These are phyloP conservation scores for Parnassius smintheus DNA, from an alignment of 2,888 invertebrate species.

Conservation along the genomic window DNA sequence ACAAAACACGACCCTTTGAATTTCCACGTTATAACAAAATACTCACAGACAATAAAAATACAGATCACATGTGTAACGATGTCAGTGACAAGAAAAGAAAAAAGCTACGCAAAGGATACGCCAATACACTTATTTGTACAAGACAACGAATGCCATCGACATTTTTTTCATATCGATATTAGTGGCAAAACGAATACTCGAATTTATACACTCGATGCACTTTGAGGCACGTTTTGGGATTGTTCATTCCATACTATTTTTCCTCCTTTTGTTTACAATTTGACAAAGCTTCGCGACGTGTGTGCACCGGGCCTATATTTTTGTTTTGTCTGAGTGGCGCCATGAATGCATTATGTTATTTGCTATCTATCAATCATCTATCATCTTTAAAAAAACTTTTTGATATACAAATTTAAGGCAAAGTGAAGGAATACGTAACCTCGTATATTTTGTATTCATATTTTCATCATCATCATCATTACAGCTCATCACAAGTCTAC, in stretches of 20 bases:
- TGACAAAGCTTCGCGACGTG: constrained; percentile 39
- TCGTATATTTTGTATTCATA: too few species aligned
- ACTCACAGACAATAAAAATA: constrained; percentile 22
- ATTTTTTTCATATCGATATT: constrained; percentile 38
- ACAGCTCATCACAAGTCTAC: too few species aligned
- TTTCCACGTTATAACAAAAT: constrained; percentile 21
- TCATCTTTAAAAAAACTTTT: too few species aligned
- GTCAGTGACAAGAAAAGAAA: constrained; percentile 23
- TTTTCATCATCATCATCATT: too few species aligned
- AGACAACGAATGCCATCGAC: constrained; percentile 31
- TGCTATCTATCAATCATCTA: too few species aligned
- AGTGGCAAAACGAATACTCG: constrained; percentile 43
- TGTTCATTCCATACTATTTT: constrained; percentile 44
- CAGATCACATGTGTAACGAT: constrained; percentile 21
- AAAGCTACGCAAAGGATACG: constrained; percentile 25
- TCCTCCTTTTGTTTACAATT: constrained; percentile 43
- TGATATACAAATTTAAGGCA: too few species aligned
- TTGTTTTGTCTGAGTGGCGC: constrained; percentile 46
- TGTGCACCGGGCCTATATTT: constrained; percentile 34
- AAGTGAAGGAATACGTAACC: too few species aligned
- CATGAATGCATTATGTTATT: constrained; percentile 23
- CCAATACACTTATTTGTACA: constrained; percentile 32
- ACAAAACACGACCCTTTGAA: constrained; percentile 9
- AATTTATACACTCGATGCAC: constrained; percentile 47
- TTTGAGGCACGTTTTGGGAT: constrained; percentile 47